Percentiles rank a stretch among this genome's conserved stretches.
Conservation (phyloP, 1,140 invertebrate genomes). For the Choristoneura fumiferana region DNA sequence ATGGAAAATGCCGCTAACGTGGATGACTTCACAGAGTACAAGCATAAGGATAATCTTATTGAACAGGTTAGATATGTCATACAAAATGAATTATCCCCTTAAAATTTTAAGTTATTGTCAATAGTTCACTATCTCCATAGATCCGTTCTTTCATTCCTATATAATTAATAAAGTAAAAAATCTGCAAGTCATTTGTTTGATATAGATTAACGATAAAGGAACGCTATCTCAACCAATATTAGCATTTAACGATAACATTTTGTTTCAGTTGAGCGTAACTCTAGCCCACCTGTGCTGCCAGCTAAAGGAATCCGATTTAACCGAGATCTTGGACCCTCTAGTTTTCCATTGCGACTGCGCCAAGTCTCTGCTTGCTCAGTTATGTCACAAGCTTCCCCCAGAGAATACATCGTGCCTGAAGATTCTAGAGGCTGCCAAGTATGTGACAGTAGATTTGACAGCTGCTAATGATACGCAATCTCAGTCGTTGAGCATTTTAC, state of each 20-base stretch:
- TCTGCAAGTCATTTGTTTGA: no score
- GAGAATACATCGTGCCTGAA: conserved; percentile 65
- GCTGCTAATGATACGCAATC: conserved; percentile 50
- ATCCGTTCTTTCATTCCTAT: conserved; percentile 20
- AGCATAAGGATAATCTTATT: conserved; percentile 85
- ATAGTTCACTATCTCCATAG: no score
- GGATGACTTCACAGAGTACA: conserved; percentile 89
- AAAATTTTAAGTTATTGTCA: no score
- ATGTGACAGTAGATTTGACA: conserved; percentile 67
- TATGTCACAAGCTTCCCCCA: conserved; percentile 62
- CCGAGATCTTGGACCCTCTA: conserved; percentile 63
- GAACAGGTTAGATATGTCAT: conserved; percentile 56
- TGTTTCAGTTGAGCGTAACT: conserved; percentile 71
- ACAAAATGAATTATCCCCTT: no score
- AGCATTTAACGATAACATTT: background rate
- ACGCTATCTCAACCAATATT: background rate
- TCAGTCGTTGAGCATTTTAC: conserved; percentile 63
- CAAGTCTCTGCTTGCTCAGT: conserved; percentile 57
- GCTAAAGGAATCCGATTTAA: conserved; percentile 55
- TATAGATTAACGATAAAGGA: no score
- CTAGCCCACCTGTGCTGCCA: conserved; percentile 68
- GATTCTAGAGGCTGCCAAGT: conserved; percentile 69
- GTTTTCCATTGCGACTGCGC: conserved; percentile 66
- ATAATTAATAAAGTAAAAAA: no score
- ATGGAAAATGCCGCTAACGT: conserved; percentile 86